A percentile compares a stretch with the other conserved stretches of the same genome.
Evolutionary conservation across 2,113 vertebrate genomes (phyloP).

Genomic region (Stigmatopora nigra): DNA sequence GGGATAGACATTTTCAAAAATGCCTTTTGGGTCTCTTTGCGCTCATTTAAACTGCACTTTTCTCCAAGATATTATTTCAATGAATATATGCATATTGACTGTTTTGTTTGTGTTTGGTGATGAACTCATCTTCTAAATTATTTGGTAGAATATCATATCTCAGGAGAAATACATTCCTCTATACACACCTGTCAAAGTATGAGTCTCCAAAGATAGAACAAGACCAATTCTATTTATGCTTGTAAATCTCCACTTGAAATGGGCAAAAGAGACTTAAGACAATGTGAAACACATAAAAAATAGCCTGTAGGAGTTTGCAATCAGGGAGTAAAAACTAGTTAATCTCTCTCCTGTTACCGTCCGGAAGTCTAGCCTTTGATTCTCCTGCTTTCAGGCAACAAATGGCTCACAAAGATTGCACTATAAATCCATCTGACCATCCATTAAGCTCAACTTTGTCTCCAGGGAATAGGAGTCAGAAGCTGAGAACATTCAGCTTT

Average conservation of each 20-base stretch:
- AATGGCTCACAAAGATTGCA: constrained; percentile 65
- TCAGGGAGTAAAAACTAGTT: constrained; percentile 64
- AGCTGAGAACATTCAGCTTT: constrained; percentile 34
- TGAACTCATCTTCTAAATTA: neutral
- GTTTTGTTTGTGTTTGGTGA: neutral
- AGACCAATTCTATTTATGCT: neutral
- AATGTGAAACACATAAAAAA: constrained; percentile 40
- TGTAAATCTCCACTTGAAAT: constrained; percentile 21
- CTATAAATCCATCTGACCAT: constrained; percentile 57
- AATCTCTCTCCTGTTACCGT: constrained; percentile 64
- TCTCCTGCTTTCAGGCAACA: constrained; percentile 55
- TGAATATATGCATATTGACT: neutral
- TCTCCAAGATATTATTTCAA: neutral
- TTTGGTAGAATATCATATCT: neutral
- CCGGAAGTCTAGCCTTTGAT: constrained; percentile 70
- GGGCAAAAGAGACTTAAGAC: constrained; percentile 34
- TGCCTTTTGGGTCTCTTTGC: neutral
- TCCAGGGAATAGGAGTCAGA: constrained; percentile 31
- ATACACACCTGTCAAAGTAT: neutral
- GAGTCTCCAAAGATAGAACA: neutral
- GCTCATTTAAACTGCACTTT: neutral
- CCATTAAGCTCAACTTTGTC: constrained; percentile 46
- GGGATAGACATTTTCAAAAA: too few relatives aligned
- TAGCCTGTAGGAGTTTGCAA: constrained; percentile 64
- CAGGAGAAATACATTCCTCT: neutral